These are phyloP conservation scores for Leucania comma DNA, from an alignment of 2,888 invertebrate genomes.

Conservation along the genomic window DNA sequence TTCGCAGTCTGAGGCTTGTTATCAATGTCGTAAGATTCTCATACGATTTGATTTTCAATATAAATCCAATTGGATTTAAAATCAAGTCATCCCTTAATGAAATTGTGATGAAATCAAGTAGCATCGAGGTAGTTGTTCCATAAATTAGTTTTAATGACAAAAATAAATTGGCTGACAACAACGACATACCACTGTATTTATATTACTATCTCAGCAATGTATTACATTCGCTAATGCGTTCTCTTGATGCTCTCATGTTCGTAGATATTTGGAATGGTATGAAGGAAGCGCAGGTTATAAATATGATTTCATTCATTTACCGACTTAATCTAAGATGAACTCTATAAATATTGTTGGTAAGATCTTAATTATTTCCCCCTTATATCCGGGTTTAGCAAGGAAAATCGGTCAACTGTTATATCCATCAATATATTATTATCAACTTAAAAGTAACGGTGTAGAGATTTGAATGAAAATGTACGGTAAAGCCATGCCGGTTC, in stretches of 20 bases:
- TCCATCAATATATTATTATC: conserved; percentile 42
- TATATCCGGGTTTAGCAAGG: conserved; percentile 18
- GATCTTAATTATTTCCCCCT: conserved; percentile 8
- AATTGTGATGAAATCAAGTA: conserved; percentile 8
- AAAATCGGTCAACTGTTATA: conserved; percentile 47
- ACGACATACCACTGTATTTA: conserved; percentile 35
- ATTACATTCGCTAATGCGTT: conserved; percentile 55
- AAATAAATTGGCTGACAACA: conserved; percentile 36
- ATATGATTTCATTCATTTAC: conserved; percentile 42
- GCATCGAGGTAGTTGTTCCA: background rate
- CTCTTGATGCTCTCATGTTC: conserved; percentile 38
- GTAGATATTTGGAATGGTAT: conserved; percentile 43
- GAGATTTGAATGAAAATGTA: conserved; percentile 41
- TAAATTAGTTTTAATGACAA: conserved; percentile 12
- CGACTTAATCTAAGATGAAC: conserved; percentile 30
- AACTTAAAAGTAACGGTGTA: conserved; percentile 34
- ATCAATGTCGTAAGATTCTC: conserved; percentile 17
- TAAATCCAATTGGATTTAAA: conserved; percentile 5
- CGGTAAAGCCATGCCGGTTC: conserved; percentile 28
- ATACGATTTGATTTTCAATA: conserved; percentile 12
- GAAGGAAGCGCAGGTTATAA: conserved; percentile 36
- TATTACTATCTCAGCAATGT: conserved; percentile 36
- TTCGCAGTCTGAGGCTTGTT: conserved; percentile 30
- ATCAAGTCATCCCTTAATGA: background rate
- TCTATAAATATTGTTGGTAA: conserved; percentile 18